Evolutionary conservation across 2,113 vertebrate genomes (phyloP), one percentile per base, ranked within the genome.

Genomic region (Setophaga petechia): DNA sequence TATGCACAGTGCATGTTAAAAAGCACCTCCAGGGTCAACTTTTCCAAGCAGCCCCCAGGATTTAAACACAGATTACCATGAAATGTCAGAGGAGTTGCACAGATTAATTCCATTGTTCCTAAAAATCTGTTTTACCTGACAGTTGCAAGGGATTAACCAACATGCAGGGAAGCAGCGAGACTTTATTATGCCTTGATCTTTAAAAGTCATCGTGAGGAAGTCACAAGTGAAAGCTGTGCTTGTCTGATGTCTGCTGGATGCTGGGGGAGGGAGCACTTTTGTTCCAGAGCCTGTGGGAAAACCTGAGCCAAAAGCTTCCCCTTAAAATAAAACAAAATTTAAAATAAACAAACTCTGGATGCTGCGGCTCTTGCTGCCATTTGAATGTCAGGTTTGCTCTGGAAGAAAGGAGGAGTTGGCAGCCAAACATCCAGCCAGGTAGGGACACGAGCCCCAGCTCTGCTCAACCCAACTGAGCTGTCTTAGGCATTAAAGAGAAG

Each of bases 91-190:
- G 61, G 89, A 92, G 93, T 23, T 47, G 82, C 5, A 37, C 74
- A 87, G 92, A 67, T 94, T 92, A 87, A 94, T 92, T 87, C 89
- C 52, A 63, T 81, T 96, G 94, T 92, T 93, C 71, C 84, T 72
- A 58, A 95, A 95, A 86, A 63, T 35, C 65, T 90, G 79, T 76
- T 92, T 74, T 90, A 90, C 96, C 91, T 95, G 94, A 66, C 86
- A 81, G 92, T 86, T 92, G 88, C 89, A 52, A 93, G 83, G 94
- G 86, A 97, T 95, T 93, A 95, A 86, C 65, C 83, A 84, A 77
- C 76, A 19, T 2, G 44, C 83, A 61, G 95, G 73, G 94, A 92
- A 81, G 92, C 91, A 71, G 89, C 2, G 6, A 81, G 96, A 21
- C 86, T 95, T 88, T 51, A 69, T 89, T 86, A 30, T 25, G 68